Evolutionary conservation across 2,888 invertebrate species (phyloP).

Genomic region (Troides helena): DNA sequence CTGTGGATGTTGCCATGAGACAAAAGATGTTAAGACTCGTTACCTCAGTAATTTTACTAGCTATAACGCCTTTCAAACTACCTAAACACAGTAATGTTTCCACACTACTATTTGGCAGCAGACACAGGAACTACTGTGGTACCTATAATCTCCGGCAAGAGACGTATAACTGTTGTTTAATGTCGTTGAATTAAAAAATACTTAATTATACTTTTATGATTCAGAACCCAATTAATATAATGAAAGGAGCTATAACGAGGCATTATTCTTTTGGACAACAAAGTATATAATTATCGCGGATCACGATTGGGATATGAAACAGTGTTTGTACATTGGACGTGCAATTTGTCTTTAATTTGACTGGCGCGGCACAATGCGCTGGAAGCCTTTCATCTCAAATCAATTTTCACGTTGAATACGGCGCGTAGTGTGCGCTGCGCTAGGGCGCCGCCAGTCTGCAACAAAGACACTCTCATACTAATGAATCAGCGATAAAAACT

Average conservation of each 20-base stretch:
- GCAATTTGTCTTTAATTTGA: conserved; percentile 48
- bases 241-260: conserved; percentile 8
- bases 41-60: no score
- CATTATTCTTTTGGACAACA: conserved; percentile 8
- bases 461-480: conserved; percentile 77
- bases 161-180: no score
- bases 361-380: conserved; percentile 43
- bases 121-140: no score
- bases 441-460: conserved; percentile 51
- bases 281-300: conserved; percentile 15
- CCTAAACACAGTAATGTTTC: no score
- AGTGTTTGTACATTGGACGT: conserved; percentile 41
- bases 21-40: no score
- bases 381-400: conserved; percentile 62
- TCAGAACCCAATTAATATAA: neutral
- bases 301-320: conserved; percentile 23
- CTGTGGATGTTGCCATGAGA: no score
- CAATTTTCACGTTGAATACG: conserved; percentile 63
- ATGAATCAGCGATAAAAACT: conserved; percentile 78
- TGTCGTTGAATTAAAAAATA: neutral
- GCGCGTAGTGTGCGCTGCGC: conserved; percentile 41
- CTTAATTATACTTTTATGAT: neutral
- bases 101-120: no score
- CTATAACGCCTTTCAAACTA: no score
- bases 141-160: no score